These are phyloP conservation scores for Ectropis grisescens DNA, from an alignment of 1,140 invertebrate genomes.

Conservation along the genomic window DNA sequence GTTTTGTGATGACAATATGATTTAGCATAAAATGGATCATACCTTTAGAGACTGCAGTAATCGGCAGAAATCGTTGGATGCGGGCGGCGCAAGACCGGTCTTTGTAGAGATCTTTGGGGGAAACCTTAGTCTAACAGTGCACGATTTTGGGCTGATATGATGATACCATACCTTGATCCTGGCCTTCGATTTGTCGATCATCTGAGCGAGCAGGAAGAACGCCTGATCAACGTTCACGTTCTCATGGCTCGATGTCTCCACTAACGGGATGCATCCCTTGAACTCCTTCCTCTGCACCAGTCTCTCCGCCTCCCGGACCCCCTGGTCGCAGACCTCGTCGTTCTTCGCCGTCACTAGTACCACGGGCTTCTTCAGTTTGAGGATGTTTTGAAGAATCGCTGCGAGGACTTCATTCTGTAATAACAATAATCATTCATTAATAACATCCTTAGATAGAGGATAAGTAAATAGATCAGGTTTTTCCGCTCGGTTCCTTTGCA, in stretches of 20 bases:
- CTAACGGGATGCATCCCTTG: conserved; percentile 87
- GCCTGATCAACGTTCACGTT: conserved; percentile 97
- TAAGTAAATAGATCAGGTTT: too few species aligned
- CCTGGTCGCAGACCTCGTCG: conserved; percentile 91
- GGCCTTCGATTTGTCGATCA: conserved; percentile 83
- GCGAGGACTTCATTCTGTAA: conserved; percentile 80
- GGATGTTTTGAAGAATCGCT: conserved; percentile 85
- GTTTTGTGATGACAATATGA: too few species aligned
- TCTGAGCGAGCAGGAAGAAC: conserved; percentile 92
- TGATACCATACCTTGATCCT: conserved; percentile 63
- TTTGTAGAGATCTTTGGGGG: too few species aligned
- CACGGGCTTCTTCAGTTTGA: conserved; percentile 95
- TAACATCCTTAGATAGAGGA: too few species aligned
- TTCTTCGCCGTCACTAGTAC: conserved; percentile 97
- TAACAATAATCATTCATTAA: too few species aligned
- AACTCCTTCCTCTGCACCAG: conserved; percentile 93
- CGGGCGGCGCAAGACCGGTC: too few species aligned
- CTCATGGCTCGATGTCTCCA: conserved; percentile 96
- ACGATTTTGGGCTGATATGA: too few species aligned
- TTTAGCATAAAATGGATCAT: too few species aligned
- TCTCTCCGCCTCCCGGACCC: conserved; percentile 90
- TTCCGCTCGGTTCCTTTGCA: too few species aligned
- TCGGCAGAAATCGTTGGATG: too few species aligned
- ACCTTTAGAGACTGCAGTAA: too few species aligned
- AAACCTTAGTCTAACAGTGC: too few species aligned